phyloP scores from a whole-genome alignment of 1,140 invertebrate species.

The Popillia japonica region DNA sequence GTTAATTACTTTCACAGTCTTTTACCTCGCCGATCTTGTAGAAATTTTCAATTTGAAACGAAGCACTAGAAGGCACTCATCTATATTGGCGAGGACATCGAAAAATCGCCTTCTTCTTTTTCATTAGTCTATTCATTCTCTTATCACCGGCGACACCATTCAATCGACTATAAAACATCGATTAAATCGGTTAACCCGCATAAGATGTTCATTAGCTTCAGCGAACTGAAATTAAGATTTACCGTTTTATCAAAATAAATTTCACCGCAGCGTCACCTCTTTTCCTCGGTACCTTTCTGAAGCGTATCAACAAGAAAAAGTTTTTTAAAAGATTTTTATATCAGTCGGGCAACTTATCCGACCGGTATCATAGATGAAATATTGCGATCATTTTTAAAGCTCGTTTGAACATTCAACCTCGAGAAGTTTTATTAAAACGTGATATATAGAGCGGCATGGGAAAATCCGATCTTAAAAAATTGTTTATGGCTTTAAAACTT shows the following conservation, averaged over 20 bases:
- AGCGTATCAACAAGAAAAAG: background rate
- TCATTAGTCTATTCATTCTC: slow-evolving; percentile 25
- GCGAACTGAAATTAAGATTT: slow-evolving; percentile 26
- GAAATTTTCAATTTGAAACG: slow-evolving; percentile 42
- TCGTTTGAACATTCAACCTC: slow-evolving; percentile 24
- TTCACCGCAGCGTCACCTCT: background rate
- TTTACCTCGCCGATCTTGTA: slow-evolving; percentile 28
- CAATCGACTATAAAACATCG: slow-evolving; percentile 33
- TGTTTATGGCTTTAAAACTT: background rate
- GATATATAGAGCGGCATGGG: background rate
- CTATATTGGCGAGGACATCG: background rate
- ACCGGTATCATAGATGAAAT: slow-evolving; percentile 29
- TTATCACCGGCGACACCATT: slow-evolving; percentile 11
- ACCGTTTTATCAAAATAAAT: slow-evolving; percentile 27
- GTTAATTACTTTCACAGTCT: slow-evolving; percentile 49
- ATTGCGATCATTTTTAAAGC: slow-evolving; percentile 13
- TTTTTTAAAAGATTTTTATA: slow-evolving; percentile 10
- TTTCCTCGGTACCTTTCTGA: background rate
- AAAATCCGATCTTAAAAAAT: background rate
- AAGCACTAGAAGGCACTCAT: background rate
- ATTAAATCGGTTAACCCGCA: slow-evolving; percentile 21
- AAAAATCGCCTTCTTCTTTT: slow-evolving; percentile 18
- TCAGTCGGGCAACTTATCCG: background rate
- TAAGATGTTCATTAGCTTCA: slow-evolving; percentile 14
- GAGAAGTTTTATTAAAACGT: slow-evolving; percentile 25